Evolutionary conservation across 2,113 vertebrate species (phyloP).

Genomic region (Pristiophorus japonicus): DNA sequence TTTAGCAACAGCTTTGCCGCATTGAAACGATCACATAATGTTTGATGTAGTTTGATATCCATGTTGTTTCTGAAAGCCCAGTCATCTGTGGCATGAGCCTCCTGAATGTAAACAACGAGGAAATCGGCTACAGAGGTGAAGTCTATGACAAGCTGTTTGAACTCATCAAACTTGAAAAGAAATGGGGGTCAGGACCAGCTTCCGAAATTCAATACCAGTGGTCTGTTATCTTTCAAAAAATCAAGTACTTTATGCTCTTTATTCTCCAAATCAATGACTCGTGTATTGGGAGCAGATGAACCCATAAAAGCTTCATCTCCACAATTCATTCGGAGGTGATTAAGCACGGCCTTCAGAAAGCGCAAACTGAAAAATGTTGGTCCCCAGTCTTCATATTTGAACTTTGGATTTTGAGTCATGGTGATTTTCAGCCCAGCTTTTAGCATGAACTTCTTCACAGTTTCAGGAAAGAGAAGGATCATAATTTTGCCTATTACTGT

Average conservation of each 20-base stretch:
- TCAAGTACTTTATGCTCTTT: slow-evolving; percentile 53
- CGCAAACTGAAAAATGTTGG: slow-evolving; percentile 57
- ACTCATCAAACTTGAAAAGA: slow-evolving; percentile 78
- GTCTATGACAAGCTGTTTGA: slow-evolving; percentile 77
- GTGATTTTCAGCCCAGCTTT: slow-evolving; percentile 55
- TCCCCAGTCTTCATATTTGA: slow-evolving; percentile 78
- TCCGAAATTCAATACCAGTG: slow-evolving; percentile 82
- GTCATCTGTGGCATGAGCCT: slow-evolving; percentile 83
- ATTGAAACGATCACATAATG: too few relatives aligned
- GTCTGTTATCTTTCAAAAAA: slow-evolving; percentile 64
- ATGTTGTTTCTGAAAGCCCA: too few relatives aligned
- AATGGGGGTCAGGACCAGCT: slow-evolving; percentile 95
- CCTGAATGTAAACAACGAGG: slow-evolving; percentile 80
- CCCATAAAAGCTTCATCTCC: slow-evolving; percentile 66
- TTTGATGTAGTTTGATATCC: too few relatives aligned
- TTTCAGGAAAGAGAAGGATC: slow-evolving; percentile 56
- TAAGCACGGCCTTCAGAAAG: slow-evolving; percentile 59
- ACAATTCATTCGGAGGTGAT: slow-evolving; percentile 62
- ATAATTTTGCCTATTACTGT: slow-evolving; percentile 47
- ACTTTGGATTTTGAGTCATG: slow-evolving; percentile 65
- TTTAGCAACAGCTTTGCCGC: too few relatives aligned
- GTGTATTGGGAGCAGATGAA: slow-evolving; percentile 64
- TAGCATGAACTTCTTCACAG: slow-evolving; percentile 59
- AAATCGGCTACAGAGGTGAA: slow-evolving; percentile 74
- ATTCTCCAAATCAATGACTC: slow-evolving; percentile 55